A percentile compares a stretch with the other conserved stretches of the same genome.
Conservation (phyloP, 2,797 vertebrate genomes). For the Acipenser oxyrinchus region DNA sequence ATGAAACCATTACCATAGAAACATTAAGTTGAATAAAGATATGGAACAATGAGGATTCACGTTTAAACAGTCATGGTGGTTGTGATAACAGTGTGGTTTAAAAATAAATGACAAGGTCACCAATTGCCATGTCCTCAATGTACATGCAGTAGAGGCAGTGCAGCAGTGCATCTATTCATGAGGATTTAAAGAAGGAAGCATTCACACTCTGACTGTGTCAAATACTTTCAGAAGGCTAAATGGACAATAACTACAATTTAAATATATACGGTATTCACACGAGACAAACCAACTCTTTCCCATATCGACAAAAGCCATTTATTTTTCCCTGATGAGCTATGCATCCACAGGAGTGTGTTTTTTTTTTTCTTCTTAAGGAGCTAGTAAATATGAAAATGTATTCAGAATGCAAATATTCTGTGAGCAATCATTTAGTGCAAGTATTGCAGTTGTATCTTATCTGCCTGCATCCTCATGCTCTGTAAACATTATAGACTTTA, state of each 20-base stretch:
- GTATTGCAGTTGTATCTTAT: too few relatives aligned
- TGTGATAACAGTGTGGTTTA: slow-evolving; percentile 36
- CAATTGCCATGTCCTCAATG: slow-evolving; percentile 48
- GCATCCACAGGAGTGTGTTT: too few relatives aligned
- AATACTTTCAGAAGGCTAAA: slow-evolving; percentile 27
- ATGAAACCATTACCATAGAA: slow-evolving; percentile 48
- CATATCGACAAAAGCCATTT: too few relatives aligned
- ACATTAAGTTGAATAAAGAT: slow-evolving; percentile 25
- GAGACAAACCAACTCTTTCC: too few relatives aligned
- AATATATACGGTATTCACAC: neutral
- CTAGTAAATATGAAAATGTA: too few relatives aligned
- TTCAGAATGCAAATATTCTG: too few relatives aligned
- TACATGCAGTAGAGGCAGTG: slow-evolving; percentile 29
- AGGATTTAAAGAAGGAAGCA: slow-evolving; percentile 38
- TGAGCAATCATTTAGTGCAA: too few relatives aligned
- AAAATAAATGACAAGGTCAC: slow-evolving; percentile 50
- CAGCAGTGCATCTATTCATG: slow-evolving; percentile 38
- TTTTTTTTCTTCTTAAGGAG: too few relatives aligned
- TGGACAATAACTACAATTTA: slow-evolving; percentile 17
- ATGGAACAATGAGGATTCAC: slow-evolving; percentile 19
- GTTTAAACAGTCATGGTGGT: slow-evolving; percentile 37
- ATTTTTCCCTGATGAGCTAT: too few relatives aligned
- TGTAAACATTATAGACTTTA: too few relatives aligned
- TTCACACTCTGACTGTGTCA: slow-evolving; percentile 42
- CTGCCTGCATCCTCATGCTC: too few relatives aligned